phyloP scores from a whole-genome alignment of 2,888 invertebrate genomes.

The Chrysolina oricalcia region DNA sequence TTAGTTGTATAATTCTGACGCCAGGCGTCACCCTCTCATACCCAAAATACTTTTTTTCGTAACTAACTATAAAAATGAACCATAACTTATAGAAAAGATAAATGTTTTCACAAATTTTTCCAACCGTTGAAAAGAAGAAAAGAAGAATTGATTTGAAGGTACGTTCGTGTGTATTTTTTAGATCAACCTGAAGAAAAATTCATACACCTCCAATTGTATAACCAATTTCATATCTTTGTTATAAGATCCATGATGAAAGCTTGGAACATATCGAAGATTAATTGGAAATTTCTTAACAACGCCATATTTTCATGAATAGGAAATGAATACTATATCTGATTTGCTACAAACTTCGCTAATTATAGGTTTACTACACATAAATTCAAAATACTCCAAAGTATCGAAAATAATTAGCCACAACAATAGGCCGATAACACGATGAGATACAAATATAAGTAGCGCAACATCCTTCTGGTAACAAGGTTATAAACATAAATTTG shows the following conservation, averaged over 20 bases:
- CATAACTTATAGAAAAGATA: no score
- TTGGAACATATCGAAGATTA: not conserved
- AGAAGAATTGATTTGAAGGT: no score
- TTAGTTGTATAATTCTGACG: no score
- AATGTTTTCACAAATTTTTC: no score
- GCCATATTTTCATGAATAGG: slow-evolving; percentile 1
- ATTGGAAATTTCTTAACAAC: not conserved
- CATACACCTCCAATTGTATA: not conserved
- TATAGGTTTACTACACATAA: slow-evolving; percentile 22
- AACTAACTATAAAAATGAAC: no score
- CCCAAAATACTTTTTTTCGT: no score
- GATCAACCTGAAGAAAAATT: not conserved
- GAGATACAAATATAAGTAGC: slow-evolving; percentile 39
- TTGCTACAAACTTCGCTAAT: slow-evolving; percentile 28
- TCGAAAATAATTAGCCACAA: slow-evolving; percentile 49
- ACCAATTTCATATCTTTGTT: not conserved
- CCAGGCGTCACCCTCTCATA: no score
- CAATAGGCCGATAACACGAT: slow-evolving; percentile 50
- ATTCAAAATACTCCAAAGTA: slow-evolving; percentile 25
- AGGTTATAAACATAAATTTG: slow-evolving; percentile 52
- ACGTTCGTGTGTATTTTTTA: not conserved
- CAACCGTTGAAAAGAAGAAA: no score
- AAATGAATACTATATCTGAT: slow-evolving; percentile 23
- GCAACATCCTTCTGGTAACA: slow-evolving; percentile 52
- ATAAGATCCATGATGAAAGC: not conserved